Percentiles rank a stretch among this genome's conserved stretches.
These are phyloP conservation scores for Eulacestoma nigropectus DNA, from an alignment of 2,113 vertebrate species.

Conservation along the genomic window DNA sequence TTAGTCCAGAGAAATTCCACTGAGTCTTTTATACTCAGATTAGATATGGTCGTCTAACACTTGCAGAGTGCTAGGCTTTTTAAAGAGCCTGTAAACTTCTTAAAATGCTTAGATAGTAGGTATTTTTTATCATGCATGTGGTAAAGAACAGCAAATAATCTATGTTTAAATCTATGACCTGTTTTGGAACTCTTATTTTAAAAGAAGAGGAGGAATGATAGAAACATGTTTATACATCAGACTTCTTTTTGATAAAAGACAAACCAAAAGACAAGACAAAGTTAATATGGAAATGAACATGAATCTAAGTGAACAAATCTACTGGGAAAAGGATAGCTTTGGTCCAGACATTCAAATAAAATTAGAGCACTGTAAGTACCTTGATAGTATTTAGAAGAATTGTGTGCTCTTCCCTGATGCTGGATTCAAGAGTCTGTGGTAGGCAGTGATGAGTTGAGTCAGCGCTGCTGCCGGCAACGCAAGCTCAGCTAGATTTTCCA, in stretches of 20 bases:
- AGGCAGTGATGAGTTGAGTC: not conserved
- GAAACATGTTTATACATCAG: not conserved
- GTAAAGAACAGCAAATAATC: not conserved
- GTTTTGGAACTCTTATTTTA: not conserved
- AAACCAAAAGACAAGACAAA: not conserved
- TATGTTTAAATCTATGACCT: not conserved
- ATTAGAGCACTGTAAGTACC: not conserved
- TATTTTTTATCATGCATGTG: not conserved
- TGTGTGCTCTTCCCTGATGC: not conserved
- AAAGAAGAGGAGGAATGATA: not conserved
- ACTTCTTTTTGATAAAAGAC: not conserved
- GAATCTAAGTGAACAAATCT: not conserved
- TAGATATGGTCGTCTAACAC: not conserved
- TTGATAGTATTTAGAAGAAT: not conserved
- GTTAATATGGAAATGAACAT: not conserved
- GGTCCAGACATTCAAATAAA: not conserved
- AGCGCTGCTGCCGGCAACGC: fast-evolving
- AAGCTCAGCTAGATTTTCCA: not conserved
- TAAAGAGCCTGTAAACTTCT: not conserved
- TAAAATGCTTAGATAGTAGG: not conserved
- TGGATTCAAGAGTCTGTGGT: not conserved
- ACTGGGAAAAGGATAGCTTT: not conserved
- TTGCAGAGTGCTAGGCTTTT: not conserved
- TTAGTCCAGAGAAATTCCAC: not conserved
- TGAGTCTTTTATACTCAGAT: not conserved